Percentiles rank a stretch among this genome's conserved stretches.
phyloP scores from a whole-genome alignment of 92 coral and sea anemone species.

The Diadumene lineata region DNA sequence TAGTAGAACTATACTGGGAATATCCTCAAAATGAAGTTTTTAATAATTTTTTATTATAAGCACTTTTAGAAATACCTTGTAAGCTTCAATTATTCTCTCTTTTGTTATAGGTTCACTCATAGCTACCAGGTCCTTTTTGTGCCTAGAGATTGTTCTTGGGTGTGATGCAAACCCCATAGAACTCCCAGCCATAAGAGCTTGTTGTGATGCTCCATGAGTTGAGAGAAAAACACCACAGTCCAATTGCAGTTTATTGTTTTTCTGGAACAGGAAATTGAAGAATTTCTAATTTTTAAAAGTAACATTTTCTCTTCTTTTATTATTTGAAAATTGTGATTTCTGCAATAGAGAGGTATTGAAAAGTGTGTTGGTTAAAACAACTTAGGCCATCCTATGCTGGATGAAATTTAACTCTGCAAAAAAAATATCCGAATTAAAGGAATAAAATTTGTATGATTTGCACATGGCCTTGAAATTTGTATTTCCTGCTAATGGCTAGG shows the following conservation, averaged over 20 bases:
- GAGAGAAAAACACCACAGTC: conserved; percentile 33
- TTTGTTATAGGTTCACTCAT: conserved; percentile 12
- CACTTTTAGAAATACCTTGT: conserved; percentile 8
- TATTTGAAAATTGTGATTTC: not conserved
- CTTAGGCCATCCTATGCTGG: too few species aligned
- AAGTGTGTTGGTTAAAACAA: too few species aligned
- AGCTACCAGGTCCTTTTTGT: conserved; percentile 22
- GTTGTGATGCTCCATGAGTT: conserved; percentile 27
- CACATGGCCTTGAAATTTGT: not conserved
- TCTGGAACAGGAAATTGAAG: conserved; percentile 12
- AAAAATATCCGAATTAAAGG: not conserved
- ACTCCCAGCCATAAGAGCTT: conserved; percentile 35
- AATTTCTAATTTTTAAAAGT: not conserved
- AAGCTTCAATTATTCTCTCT: conserved; percentile 17
- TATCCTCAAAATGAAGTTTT: too few species aligned
- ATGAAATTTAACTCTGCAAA: too few species aligned
- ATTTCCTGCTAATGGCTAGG: not conserved
- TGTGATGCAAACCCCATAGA: conserved; percentile 36
- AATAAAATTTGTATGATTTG: not conserved
- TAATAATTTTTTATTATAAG: not conserved
- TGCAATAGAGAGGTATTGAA: not conserved
- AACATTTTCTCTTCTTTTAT: too few species aligned
- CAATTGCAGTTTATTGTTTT: conserved; percentile 41
- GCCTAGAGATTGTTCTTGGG: conserved; percentile 34
- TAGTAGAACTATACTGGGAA: too few species aligned